Evolutionary conservation across 2,113 vertebrate species (phyloP).

Genomic region (Agelaius phoeniceus): DNA sequence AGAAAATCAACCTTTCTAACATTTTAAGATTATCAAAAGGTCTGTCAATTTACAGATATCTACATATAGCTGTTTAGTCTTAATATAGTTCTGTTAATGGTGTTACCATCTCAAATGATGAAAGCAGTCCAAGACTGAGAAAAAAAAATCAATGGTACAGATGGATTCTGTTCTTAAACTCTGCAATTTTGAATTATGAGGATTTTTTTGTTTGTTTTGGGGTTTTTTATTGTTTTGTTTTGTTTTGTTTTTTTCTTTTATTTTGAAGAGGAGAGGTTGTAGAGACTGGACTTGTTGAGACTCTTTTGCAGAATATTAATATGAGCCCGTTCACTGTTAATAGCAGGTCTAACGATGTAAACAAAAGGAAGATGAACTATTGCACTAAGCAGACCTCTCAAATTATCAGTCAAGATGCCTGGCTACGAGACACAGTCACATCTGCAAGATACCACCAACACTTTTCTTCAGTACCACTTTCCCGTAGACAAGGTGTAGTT

Average conservation of each 20-base stretch:
- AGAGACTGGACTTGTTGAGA: background rate
- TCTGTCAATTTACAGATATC: background rate
- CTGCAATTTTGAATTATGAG: background rate
- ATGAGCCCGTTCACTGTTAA: background rate
- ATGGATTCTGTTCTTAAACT: background rate
- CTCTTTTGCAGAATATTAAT: background rate
- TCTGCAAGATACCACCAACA: background rate
- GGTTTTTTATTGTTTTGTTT: background rate
- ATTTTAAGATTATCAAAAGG: background rate
- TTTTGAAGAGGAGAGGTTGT: background rate
- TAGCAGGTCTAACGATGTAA: background rate
- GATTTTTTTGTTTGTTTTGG: background rate
- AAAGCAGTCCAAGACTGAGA: background rate
- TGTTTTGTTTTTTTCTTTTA: background rate
- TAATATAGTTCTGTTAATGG: background rate
- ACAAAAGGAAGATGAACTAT: background rate
- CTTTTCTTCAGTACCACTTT: background rate
- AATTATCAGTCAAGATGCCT: background rate
- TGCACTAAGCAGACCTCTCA: background rate
- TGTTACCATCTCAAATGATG: background rate
- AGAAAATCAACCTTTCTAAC: background rate
- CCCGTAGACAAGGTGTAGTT: background rate
- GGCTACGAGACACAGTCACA: background rate
- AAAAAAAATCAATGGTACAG: background rate
- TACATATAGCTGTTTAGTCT: background rate